Conservation (phyloP, 2,113 vertebrate genomes). For the Chaetops frenatus region DNA sequence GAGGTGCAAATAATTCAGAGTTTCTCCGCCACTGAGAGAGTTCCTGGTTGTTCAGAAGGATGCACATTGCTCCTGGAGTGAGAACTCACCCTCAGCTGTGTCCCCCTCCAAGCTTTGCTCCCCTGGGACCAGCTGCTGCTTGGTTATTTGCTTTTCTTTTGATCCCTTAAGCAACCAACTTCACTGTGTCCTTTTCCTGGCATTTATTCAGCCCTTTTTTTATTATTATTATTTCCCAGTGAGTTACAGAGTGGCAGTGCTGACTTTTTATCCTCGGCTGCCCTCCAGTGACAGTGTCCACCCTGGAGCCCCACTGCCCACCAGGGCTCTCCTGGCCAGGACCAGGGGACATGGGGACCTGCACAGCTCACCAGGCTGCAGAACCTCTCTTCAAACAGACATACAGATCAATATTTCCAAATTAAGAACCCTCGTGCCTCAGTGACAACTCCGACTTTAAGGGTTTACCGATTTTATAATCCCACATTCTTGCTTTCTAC, state of each 20-base stretch:
- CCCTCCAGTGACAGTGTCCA: neutral
- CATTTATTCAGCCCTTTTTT: neutral
- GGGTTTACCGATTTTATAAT: neutral
- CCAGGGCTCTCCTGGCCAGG: fast-evolving
- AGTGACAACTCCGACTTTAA: neutral
- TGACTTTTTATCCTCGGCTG: neutral
- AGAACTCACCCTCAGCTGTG: neutral
- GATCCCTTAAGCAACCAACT: neutral
- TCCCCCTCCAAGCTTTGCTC: neutral
- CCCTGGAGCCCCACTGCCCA: neutral
- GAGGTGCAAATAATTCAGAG: neutral
- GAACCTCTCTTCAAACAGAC: fast-evolving
- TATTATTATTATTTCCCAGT: neutral
- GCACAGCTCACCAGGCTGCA: neutral
- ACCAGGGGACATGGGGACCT: neutral
- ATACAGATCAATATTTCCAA: fast-evolving
- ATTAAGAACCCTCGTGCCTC: neutral
- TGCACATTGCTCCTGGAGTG: neutral
- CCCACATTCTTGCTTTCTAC: neutral
- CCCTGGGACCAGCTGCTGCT: neutral
- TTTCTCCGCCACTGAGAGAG: neutral
- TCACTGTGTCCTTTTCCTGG: neutral
- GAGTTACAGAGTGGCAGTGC: fast-evolving
- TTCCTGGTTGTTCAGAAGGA: neutral
- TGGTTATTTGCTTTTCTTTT: neutral